phyloP scores from a whole-genome alignment of 2,113 vertebrate genomes.

The Labeo catla region DNA sequence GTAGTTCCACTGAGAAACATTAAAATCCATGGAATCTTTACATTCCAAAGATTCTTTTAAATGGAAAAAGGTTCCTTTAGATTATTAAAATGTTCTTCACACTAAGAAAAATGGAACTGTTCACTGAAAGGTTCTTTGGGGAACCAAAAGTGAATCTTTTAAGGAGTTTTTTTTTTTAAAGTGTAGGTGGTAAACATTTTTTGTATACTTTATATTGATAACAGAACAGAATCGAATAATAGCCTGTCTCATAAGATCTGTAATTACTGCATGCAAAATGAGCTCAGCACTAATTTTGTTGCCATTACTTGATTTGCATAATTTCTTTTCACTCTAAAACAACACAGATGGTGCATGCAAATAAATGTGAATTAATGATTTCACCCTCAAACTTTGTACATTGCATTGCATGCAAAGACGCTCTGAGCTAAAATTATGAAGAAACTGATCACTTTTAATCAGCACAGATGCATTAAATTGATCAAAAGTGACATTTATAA shows the following conservation, averaged over 20 bases:
- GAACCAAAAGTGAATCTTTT: too few species aligned
- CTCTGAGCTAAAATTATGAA: background rate
- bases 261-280: background rate
- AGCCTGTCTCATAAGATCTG: background rate
- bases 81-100: background rate
- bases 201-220: background rate
- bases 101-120: background rate
- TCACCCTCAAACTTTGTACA: too few species aligned
- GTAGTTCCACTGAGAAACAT: too few species aligned
- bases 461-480: too few species aligned
- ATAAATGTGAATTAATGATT: background rate
- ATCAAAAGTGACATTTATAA: too few species aligned
- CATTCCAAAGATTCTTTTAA: background rate
- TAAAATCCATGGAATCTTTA: too few species aligned
- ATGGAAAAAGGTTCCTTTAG: background rate
- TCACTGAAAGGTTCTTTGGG: background rate
- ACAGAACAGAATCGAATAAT: background rate
- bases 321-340: background rate
- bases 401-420: background rate
- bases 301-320: background rate
- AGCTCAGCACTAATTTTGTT: background rate
- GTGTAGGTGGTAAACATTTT: background rate
- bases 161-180: too few species aligned
- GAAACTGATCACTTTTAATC: background rate
- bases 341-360: background rate